A percentile compares a stretch with the other conserved stretches of the same genome.
Conservation (phyloP, 2,797 vertebrate species). For the Acanthurus lineatus region DNA sequence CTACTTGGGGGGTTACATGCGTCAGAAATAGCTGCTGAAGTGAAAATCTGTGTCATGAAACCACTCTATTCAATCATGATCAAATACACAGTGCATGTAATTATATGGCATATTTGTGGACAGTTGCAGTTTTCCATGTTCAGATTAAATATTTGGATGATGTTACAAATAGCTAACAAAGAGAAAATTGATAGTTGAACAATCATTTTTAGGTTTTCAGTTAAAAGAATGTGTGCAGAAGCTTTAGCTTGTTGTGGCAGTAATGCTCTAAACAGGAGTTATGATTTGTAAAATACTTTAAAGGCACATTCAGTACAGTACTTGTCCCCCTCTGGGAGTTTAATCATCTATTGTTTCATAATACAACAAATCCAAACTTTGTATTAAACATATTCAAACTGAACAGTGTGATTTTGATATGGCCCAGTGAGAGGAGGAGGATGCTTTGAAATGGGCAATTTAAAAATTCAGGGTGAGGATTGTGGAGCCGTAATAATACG, state of each 20-base stretch:
- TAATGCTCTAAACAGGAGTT: constrained; percentile 17
- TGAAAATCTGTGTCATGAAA: constrained; percentile 15
- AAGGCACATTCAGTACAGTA: constrained; percentile 86
- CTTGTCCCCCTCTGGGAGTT: constrained; percentile 62
- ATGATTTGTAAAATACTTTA: constrained; percentile 72
- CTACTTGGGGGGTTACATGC: constrained; percentile 16
- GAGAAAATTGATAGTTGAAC: neutral
- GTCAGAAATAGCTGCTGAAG: constrained; percentile 8
- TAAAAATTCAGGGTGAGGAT: constrained; percentile 59
- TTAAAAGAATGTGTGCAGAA: neutral
- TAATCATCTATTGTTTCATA: constrained; percentile 59
- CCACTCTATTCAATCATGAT: neutral
- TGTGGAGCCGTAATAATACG: constrained; percentile 53
- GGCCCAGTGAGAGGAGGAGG: constrained; percentile 37
- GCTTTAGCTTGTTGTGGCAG: neutral
- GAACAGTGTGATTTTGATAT: constrained; percentile 46
- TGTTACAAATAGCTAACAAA: neutral
- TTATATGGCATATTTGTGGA: neutral
- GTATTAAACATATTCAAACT: constrained; percentile 55
- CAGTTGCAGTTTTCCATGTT: neutral
- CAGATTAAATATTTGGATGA: neutral
- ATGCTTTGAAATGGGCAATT: constrained; percentile 63
- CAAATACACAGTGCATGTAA: neutral
- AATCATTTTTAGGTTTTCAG: neutral
- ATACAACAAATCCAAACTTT: constrained; percentile 64